Evolutionary conservation across 2,797 vertebrate species (phyloP).

Genomic region (Takifugu rubripes): DNA sequence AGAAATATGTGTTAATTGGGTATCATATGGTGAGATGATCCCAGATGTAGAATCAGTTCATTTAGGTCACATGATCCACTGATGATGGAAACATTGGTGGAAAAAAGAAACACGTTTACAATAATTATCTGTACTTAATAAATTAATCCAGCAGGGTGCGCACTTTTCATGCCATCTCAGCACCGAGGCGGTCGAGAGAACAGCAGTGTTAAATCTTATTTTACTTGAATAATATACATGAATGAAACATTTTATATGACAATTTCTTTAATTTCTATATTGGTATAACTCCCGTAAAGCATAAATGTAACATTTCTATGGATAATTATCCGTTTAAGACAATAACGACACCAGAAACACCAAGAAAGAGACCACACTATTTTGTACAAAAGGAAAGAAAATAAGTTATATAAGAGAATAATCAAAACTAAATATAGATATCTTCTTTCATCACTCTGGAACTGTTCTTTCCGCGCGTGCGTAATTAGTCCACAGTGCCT

Average conservation of each 20-base stretch:
- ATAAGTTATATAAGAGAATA: no score
- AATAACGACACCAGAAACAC: no score
- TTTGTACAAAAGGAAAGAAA: no score
- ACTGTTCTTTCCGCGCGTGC: conserved; percentile 9
- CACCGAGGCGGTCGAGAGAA: background rate
- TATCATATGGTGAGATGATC: background rate
- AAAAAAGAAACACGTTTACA: no score
- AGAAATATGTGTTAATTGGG: conserved; percentile 5
- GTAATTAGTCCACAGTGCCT: conserved; percentile 41
- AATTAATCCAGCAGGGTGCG: conserved; percentile 62
- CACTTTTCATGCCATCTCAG: conserved; percentile 46
- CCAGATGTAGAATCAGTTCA: no score
- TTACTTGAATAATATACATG: conserved; percentile 5
- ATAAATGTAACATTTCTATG: no score
- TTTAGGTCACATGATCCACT: no score
- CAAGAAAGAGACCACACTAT: no score
- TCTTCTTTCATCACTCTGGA: background rate
- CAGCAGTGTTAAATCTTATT: conserved; percentile 1
- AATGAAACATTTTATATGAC: conserved; percentile 15
- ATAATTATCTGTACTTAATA: background rate
- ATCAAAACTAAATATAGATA: background rate
- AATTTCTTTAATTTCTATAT: background rate
- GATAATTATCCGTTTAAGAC: no score
- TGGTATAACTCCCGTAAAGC: no score
- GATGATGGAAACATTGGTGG: no score